A percentile compares a stretch with the other conserved stretches of the same genome.
These are phyloP conservation scores for Mnemiopsis leidyi DNA, from an alignment of 37 sponge, comb jelly and placozoan species.

Conservation along the genomic window DNA sequence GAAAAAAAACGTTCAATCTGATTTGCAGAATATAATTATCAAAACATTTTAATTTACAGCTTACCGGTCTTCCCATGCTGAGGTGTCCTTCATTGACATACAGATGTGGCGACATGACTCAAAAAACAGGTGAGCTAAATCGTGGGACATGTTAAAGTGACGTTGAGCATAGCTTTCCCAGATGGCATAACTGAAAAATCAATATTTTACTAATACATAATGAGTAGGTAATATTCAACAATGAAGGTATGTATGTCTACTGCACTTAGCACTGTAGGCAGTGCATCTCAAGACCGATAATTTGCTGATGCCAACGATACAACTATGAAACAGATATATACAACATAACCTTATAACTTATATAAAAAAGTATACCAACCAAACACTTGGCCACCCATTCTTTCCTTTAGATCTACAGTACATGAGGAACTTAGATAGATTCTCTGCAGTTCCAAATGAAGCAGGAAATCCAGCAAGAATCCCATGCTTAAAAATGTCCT, in stretches of 20 bases:
- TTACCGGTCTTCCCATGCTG: slow-evolving; percentile 20
- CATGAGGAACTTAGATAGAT: slow-evolving; percentile 28
- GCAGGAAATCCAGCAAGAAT: slow-evolving; percentile 40
- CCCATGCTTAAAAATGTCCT: slow-evolving; percentile 35
- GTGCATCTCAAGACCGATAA: too few species aligned
- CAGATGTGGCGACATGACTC: slow-evolving; percentile 50
- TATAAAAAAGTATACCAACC: neutral
- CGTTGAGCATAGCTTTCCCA: slow-evolving; percentile 62
- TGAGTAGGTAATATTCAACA: neutral
- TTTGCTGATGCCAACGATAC: too few species aligned
- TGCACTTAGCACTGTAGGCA: too few species aligned
- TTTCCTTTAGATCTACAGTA: slow-evolving; percentile 49
- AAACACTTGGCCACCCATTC: slow-evolving; percentile 50
- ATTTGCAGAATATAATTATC: neutral
- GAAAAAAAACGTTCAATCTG: neutral
- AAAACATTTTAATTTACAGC: neutral
- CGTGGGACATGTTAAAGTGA: neutral
- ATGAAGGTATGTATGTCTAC: too few species aligned
- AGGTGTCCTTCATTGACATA: neutral
- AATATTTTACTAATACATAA: neutral
- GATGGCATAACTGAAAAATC: slow-evolving; percentile 57
- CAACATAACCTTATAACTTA: too few species aligned
- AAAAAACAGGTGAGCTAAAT: neutral
- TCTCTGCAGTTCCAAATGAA: slow-evolving; percentile 39
- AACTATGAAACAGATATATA: too few species aligned